Evolutionary conservation across 2,113 vertebrate species (phyloP).

Genomic region (Cyanoliseus patagonus): DNA sequence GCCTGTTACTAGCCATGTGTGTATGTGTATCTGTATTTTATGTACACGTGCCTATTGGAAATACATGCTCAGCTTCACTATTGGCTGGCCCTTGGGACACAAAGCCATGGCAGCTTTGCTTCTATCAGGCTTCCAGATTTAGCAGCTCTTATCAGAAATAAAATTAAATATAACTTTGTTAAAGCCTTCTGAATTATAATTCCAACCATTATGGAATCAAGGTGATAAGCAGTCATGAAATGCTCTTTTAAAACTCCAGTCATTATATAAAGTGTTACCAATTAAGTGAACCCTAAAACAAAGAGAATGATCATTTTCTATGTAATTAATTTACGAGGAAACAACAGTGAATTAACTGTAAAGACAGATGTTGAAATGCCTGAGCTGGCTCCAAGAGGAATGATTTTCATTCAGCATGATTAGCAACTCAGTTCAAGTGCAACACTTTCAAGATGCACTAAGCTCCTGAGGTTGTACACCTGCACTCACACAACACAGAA

Average conservation of each 20-base stretch:
- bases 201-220: neutral
- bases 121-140: neutral
- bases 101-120: neutral
- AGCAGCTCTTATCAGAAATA: neutral
- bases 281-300: neutral
- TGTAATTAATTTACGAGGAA: neutral
- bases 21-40: neutral
- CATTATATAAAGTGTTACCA: neutral
- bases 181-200: neutral
- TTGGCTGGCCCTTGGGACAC: neutral
- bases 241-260: neutral
- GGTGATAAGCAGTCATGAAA: neutral
- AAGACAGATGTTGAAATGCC: neutral
- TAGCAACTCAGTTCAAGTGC: neutral
- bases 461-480: neutral
- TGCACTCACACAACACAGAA: neutral
- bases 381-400: neutral
- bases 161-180: neutral
- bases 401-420: neutral
- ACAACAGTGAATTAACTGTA: neutral
- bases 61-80: neutral
- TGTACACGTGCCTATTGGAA: neutral
- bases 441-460: neutral
- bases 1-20: neutral
- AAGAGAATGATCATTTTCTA: neutral